These are phyloP conservation scores for Synergus laeviventris DNA, from an alignment of 2,888 invertebrate genomes.

Conservation along the genomic window DNA sequence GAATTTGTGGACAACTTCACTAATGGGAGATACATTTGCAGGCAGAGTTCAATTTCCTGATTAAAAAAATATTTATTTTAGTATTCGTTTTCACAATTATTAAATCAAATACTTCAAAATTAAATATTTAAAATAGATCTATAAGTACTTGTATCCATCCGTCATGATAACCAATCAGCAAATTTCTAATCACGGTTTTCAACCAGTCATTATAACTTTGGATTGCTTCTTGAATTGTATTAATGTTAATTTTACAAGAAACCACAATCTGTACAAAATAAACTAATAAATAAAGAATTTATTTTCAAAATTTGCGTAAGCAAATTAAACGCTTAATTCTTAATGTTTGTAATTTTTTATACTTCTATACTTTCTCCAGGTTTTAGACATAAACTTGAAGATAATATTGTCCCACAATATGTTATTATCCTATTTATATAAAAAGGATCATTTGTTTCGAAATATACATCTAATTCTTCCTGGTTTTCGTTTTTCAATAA, in stretches of 20 bases:
- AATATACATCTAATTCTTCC: not conserved
- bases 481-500: conserved; percentile 18
- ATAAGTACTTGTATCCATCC: conserved; percentile 3
- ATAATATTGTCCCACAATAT: not conserved
- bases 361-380: conserved; percentile 28
- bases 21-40: conserved; percentile 17
- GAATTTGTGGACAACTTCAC: not conserved
- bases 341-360: not conserved
- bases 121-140: too few relatives aligned
- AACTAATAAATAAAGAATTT: not conserved
- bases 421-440: not conserved
- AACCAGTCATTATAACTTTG: not conserved
- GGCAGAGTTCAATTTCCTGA: conserved; percentile 14
- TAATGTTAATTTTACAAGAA: not conserved
- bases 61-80: not conserved
- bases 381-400: not conserved
- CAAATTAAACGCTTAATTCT: not conserved
- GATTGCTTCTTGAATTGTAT: not conserved
- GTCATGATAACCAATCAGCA: not conserved
- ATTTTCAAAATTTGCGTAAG: not conserved
- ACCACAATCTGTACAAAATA: not conserved
- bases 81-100: too few relatives aligned
- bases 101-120: too few relatives aligned
- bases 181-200: not conserved
- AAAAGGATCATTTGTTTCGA: conserved; percentile 5